phyloP scores from a whole-genome alignment of 2,888 invertebrate species.

The Steinernema hermaphroditum region DNA sequence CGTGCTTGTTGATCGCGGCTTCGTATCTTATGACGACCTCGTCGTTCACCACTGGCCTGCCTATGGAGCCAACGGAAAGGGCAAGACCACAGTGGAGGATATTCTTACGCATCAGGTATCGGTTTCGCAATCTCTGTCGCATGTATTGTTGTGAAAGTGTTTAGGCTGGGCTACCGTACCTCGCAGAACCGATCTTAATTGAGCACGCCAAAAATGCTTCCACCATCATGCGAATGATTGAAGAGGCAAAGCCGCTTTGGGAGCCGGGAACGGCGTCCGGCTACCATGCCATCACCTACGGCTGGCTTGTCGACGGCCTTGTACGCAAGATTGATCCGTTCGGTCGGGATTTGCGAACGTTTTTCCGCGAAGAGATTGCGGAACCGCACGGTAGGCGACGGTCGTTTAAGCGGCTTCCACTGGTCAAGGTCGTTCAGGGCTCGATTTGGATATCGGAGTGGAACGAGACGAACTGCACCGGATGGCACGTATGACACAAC shows the following conservation, averaged over 20 bases:
- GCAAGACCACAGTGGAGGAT: constrained; percentile 67
- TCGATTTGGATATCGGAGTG: constrained; percentile 54
- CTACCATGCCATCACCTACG: constrained; percentile 68
- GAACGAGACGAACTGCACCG: constrained; percentile 36
- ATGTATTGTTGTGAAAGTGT: constrained; percentile 20
- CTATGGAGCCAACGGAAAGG: constrained; percentile 68
- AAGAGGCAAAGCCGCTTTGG: constrained; percentile 66
- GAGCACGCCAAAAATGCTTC: constrained; percentile 61
- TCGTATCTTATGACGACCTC: constrained; percentile 66
- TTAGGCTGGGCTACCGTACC: constrained; percentile 67
- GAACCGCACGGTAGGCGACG: constrained; percentile 43
- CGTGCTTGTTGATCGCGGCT: constrained; percentile 67
- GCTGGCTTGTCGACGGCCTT: constrained; percentile 61
- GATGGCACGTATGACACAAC: constrained; percentile 48
- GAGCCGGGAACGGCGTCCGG: constrained; percentile 58
- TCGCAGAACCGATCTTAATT: constrained; percentile 60
- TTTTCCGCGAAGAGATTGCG: constrained; percentile 65
- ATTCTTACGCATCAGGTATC: constrained; percentile 67
- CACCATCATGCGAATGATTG: constrained; percentile 60
- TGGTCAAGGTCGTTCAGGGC: constrained; percentile 39
- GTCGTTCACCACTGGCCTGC: constrained; percentile 68
- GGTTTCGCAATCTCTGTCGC: too few species aligned
- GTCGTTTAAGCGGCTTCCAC: neutral
- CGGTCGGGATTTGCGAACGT: constrained; percentile 47
- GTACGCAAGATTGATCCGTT: constrained; percentile 44